A percentile compares a stretch with the other conserved stretches of the same genome.
These are phyloP conservation scores for Microplitis manilae DNA, from an alignment of 2,888 invertebrate species.

Conservation along the genomic window DNA sequence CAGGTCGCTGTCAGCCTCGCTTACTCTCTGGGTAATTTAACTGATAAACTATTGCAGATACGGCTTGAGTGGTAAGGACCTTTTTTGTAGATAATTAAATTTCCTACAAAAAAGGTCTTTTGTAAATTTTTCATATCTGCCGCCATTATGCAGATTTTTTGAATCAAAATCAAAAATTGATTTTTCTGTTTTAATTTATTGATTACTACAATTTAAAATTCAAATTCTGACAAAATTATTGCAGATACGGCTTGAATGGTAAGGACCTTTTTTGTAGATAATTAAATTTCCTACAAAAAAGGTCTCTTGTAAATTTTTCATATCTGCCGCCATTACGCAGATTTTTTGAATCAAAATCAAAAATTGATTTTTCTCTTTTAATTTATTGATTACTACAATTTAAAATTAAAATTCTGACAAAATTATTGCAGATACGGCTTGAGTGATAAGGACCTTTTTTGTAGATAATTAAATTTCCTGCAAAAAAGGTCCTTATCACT, in stretches of 20 bases:
- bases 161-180: neutral
- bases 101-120: neutral
- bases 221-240: neutral
- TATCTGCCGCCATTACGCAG: neutral
- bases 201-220: neutral
- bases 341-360: neutral
- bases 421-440: too few species aligned
- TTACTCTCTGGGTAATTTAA: constrained; percentile 79
- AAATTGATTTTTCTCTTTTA: neutral
- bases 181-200: neutral
- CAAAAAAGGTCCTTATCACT: neutral
- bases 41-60: too few species aligned
- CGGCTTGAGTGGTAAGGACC: neutral
- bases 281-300: neutral
- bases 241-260: neutral
- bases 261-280: neutral
- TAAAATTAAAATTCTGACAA: neutral
- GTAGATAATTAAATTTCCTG: neutral
- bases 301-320: neutral
- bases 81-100: neutral
- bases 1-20: constrained; percentile 87
- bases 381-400: neutral
- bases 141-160: neutral
- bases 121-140: neutral
- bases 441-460: neutral